These are phyloP conservation scores for Sarcophaga rosellei DNA, from an alignment of 2,888 invertebrate species.

Conservation along the genomic window DNA sequence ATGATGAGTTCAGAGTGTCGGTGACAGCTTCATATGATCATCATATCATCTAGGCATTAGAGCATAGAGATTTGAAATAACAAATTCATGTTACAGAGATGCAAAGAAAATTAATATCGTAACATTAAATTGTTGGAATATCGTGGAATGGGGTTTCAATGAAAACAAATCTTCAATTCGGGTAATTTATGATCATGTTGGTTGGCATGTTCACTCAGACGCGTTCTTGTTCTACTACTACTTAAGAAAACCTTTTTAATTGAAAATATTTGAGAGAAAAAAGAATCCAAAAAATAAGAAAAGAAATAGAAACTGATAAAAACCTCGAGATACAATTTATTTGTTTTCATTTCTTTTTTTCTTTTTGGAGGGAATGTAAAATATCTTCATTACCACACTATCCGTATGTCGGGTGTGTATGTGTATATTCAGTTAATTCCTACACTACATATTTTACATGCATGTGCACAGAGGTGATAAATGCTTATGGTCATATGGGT, in stretches of 20 bases:
- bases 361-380: constrained; percentile 22
- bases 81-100: too few species aligned
- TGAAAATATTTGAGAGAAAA: constrained; percentile 30
- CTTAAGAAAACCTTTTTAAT: constrained; percentile 76
- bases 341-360: constrained; percentile 16
- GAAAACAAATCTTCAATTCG: not conserved
- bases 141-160: not conserved
- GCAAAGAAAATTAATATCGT: constrained; percentile 34
- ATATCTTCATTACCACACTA: constrained; percentile 75
- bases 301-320: constrained; percentile 16
- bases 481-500: too few species aligned
- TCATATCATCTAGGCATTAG: too few species aligned
- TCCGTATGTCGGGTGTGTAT: too few species aligned
- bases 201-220: not conserved
- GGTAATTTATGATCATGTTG: constrained; percentile 42
- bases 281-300: not conserved
- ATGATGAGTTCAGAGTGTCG: not conserved
- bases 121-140: constrained; percentile 30
- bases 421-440: constrained; percentile 63
- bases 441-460: not conserved
- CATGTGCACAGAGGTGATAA: not conserved
- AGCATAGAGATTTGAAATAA: too few species aligned
- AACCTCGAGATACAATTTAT: constrained; percentile 6
- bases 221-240: constrained; percentile 71
- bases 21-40: not conserved